A percentile compares a stretch with the other conserved stretches of the same genome.
Conservation (phyloP, 1,140 invertebrate genomes). For the Telenomus remus region DNA sequence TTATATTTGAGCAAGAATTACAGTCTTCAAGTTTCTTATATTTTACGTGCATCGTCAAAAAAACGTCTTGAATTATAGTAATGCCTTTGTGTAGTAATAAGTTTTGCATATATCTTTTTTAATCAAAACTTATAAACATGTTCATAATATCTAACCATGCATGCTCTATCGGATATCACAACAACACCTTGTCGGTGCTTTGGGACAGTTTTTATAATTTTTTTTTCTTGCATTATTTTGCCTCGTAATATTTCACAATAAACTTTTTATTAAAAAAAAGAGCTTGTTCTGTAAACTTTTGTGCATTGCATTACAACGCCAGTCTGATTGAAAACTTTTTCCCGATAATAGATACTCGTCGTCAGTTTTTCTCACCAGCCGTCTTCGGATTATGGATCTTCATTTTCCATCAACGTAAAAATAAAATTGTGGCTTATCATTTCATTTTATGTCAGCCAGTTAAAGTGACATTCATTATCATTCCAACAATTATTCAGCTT, state of each 20-base stretch:
- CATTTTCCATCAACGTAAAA: no score
- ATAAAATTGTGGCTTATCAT: no score
- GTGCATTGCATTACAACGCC: no score
- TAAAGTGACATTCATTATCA: no score
- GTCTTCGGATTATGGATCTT: no score
- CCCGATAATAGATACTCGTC: no score
- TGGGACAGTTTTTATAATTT: conserved; percentile 37
- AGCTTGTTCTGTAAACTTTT: conserved; percentile 9
- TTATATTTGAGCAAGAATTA: no score
- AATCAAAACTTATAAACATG: conserved; percentile 56
- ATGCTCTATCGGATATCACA: conserved; percentile 18
- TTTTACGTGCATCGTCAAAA: neutral
- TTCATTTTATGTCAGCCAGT: no score
- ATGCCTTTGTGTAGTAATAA: conserved; percentile 37
- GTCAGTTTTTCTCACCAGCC: no score
- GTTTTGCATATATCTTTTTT: conserved; percentile 53
- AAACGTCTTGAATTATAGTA: conserved; percentile 18
- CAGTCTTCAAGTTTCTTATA: neutral
- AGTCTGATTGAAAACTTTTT: no score
- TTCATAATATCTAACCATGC: conserved; percentile 47
- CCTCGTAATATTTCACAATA: conserved; percentile 11
- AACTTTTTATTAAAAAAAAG: conserved; percentile 30
- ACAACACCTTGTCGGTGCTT: conserved; percentile 25
- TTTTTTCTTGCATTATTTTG: conserved; percentile 19
- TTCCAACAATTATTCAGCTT: no score